A percentile compares a stretch with the other conserved stretches of the same genome.
These are phyloP conservation scores for Stenodera caucasica DNA, from an alignment of 2,888 invertebrate genomes.

Conservation along the genomic window DNA sequence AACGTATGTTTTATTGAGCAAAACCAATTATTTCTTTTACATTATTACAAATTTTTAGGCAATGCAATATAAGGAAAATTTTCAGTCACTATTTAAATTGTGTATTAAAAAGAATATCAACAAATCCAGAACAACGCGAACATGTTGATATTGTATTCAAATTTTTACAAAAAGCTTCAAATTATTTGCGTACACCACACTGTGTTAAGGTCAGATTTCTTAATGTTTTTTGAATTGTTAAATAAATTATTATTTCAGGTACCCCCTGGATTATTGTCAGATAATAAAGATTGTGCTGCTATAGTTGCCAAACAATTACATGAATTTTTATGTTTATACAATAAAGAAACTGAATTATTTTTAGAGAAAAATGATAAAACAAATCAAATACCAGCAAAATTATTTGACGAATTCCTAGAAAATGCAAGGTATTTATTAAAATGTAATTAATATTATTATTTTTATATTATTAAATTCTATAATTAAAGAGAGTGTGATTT, in stretches of 20 bases:
- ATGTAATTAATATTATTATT: not conserved
- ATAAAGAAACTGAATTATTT: conserved; percentile 78
- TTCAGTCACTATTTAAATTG: conserved; percentile 78
- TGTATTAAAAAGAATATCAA: conserved; percentile 69
- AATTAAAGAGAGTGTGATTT: conserved; percentile 68
- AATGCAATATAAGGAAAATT: conserved; percentile 72
- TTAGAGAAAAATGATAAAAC: conserved; percentile 71
- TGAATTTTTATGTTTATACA: conserved; percentile 82
- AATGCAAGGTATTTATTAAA: conserved; percentile 58
- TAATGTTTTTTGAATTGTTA: not conserved
- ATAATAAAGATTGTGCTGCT: conserved; percentile 80
- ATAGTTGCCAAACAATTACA: conserved; percentile 82
- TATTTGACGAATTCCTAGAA: conserved; percentile 64
- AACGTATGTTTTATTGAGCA: conserved; percentile 59
- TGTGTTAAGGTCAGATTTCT: conserved; percentile 59
- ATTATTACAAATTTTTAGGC: conserved; percentile 53
- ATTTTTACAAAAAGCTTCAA: conserved; percentile 74
- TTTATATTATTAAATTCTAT: conserved; percentile 11
- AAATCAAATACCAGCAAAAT: conserved; percentile 59
- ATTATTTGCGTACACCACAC: conserved; percentile 71
- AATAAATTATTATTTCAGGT: conserved; percentile 42
- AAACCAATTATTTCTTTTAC: not conserved
- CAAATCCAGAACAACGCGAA: conserved; percentile 59
- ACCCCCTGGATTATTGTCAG: conserved; percentile 70
- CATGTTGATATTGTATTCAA: conserved; percentile 72